phyloP scores from a whole-genome alignment of 1,140 invertebrate genomes.

The Streblospio benedicti region DNA sequence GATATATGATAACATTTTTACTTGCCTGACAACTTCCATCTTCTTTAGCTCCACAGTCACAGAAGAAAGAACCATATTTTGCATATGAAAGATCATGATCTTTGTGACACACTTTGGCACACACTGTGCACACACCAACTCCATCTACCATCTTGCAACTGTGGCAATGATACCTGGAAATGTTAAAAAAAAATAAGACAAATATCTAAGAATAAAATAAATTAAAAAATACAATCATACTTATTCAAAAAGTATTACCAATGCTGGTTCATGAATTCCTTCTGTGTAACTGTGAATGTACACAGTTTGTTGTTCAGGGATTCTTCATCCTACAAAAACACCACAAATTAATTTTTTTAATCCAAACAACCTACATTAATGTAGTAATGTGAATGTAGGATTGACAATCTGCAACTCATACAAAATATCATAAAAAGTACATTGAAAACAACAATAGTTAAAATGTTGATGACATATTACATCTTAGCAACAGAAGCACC shows the following conservation, averaged over 20 bases:
- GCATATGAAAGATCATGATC: constrained; percentile 95
- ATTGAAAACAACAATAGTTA: background rate
- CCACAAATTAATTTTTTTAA: constrained; percentile 5
- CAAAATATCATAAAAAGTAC: background rate
- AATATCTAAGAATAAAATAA: background rate
- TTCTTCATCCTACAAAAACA: constrained; percentile 70
- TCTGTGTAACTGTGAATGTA: constrained; percentile 91
- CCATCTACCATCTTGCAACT: constrained; percentile 97
- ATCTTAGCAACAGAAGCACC: too few relatives aligned
- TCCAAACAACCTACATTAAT: background rate
- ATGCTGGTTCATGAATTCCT: constrained; percentile 95
- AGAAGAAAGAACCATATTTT: constrained; percentile 98
- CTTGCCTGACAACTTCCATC: constrained; percentile 68
- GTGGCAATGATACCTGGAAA: constrained; percentile 84
- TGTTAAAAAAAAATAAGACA: constrained; percentile 1
- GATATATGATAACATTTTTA: too few relatives aligned
- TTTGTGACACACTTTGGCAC: constrained; percentile 90
- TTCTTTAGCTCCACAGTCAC: constrained; percentile 94
- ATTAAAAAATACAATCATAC: background rate
- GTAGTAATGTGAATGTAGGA: too few relatives aligned
- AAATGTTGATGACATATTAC: background rate
- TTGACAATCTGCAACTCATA: too few relatives aligned
- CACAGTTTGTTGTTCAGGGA: constrained; percentile 83
- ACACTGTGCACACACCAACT: constrained; percentile 93
- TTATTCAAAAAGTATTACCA: constrained; percentile 50